Evolutionary conservation across 1,140 invertebrate species (phyloP).

Genomic region (Ceratina australensis): DNA sequence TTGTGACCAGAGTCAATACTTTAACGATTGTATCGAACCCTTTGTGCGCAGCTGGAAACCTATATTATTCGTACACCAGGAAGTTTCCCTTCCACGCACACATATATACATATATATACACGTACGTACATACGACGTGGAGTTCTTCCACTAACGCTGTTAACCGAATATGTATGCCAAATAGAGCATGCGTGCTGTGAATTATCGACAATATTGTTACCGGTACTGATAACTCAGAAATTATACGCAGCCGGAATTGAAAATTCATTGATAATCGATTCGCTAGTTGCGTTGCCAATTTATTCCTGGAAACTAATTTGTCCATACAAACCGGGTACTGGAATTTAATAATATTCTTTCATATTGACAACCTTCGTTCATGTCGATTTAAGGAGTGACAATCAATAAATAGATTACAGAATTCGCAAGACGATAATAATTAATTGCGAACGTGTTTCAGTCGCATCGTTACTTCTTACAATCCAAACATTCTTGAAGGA

Average conservation of each 20-base stretch:
- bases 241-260: conserved; percentile 5
- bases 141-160: conserved; percentile 14
- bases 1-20: conserved; percentile 22
- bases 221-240: conserved; percentile 1
- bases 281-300: background rate
- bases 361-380: background rate
- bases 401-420: background rate
- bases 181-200: conserved; percentile 20
- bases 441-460: background rate
- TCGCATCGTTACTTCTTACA: no score
- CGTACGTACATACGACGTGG: background rate
- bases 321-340: background rate
- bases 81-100: conserved; percentile 7
- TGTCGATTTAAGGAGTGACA: background rate
- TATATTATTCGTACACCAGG: conserved; percentile 11
- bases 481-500: no score
- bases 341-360: no score
- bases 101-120: background rate
- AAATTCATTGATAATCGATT: conserved; percentile 19
- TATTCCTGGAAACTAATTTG: conserved; percentile 6
- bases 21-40: conserved; percentile 1
- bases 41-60: conserved; percentile 8
- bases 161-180: conserved; percentile 4
- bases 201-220: conserved; percentile 19
- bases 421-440: background rate